Percentiles rank a stretch among this genome's conserved stretches.
phyloP scores from a whole-genome alignment of 2,888 invertebrate genomes.

The Deroplatys truncata region DNA sequence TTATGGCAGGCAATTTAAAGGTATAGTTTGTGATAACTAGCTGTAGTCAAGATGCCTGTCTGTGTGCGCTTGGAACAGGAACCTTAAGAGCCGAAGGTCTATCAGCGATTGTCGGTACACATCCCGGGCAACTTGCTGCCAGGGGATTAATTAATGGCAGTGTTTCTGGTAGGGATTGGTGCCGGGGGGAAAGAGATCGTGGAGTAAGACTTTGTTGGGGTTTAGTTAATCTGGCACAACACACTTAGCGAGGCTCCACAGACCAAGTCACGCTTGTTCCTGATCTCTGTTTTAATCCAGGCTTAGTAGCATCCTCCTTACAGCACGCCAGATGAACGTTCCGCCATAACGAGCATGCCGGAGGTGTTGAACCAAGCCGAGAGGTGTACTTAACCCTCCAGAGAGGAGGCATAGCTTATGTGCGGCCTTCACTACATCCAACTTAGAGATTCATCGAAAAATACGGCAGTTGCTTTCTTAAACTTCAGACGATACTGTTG shows the following conservation, averaged over 20 bases:
- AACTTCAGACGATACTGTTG: too few species aligned
- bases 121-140: not conserved
- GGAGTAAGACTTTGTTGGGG: not conserved
- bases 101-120: not conserved
- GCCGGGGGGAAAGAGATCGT: not conserved
- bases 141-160: not conserved
- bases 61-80: not conserved
- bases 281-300: not conserved
- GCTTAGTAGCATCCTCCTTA: not conserved
- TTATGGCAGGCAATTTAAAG: too few species aligned
- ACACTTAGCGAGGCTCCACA: not conserved
- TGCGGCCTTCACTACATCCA: too few species aligned
- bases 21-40: not conserved
- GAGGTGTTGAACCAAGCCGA: not conserved
- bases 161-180: not conserved
- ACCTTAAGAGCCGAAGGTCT: not conserved
- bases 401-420: not conserved
- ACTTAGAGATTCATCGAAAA: not conserved
- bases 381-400: not conserved
- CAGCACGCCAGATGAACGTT: not conserved
- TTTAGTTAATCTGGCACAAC: not conserved
- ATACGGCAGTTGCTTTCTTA: too few species aligned
- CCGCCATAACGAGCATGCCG: not conserved
- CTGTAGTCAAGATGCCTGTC: not conserved
- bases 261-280: not conserved